These are phyloP conservation scores for Vollenhovia emeryi DNA, from an alignment of 1,140 invertebrate species.

Conservation along the genomic window DNA sequence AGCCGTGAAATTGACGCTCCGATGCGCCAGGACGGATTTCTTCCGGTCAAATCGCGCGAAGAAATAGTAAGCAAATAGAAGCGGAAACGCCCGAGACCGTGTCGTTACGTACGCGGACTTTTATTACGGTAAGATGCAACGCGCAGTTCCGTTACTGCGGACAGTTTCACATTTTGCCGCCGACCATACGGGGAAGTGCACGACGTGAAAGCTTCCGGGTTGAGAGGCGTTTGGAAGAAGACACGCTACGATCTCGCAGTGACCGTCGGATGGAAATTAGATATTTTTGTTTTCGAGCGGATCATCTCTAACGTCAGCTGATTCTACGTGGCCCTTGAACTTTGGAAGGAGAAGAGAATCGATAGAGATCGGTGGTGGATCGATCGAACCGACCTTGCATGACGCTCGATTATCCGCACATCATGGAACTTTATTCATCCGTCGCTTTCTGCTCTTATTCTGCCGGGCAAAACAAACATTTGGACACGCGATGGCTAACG, in stretches of 20 bases:
- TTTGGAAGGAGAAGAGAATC: slow-evolving; percentile 28
- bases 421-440: slow-evolving; percentile 48
- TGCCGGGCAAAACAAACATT: slow-evolving; percentile 75
- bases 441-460: slow-evolving; percentile 24
- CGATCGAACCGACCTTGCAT: slow-evolving; percentile 65
- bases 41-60: slow-evolving; percentile 20
- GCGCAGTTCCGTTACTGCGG: not conserved
- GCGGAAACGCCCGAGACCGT: not conserved
- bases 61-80: slow-evolving; percentile 57
- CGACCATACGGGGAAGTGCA: not conserved
- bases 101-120: not conserved
- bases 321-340: slow-evolving; percentile 30
- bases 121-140: slow-evolving; percentile 8
- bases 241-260: not conserved
- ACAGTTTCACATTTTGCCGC: not conserved
- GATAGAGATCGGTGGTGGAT: slow-evolving; percentile 32
- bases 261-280: not conserved
- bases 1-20: slow-evolving; percentile 68
- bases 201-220: not conserved
- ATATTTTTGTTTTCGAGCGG: not conserved
- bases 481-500: slow-evolving; percentile 71
- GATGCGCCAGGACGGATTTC: slow-evolving; percentile 51
- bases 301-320: not conserved
- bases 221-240: not conserved
- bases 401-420: slow-evolving; percentile 70